Conservation (phyloP, 35 echinoderm and acorn worm genomes). For the Stichopus chloronotus region DNA sequence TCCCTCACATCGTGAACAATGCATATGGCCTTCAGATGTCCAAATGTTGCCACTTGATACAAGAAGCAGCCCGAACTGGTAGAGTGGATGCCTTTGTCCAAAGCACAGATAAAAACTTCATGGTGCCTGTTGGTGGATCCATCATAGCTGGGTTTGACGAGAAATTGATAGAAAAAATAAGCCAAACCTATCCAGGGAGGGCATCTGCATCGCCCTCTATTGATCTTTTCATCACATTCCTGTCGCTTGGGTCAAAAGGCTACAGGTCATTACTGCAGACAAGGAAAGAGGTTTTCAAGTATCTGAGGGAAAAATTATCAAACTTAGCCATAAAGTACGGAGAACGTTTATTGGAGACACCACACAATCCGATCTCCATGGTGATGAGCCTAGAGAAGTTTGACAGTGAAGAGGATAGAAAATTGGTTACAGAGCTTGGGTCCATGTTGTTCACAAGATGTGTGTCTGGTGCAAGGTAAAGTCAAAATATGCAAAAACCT, state of each 20-base stretch:
- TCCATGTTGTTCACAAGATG: constrained; percentile 96
- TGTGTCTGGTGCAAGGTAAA: constrained; percentile 95
- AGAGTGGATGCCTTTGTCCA: constrained; percentile 95
- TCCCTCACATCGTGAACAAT: constrained; percentile 94
- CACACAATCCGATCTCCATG: constrained; percentile 98
- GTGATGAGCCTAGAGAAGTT: constrained; percentile 77
- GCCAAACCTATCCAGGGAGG: constrained; percentile 87
- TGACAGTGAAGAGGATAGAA: constrained; percentile 60
- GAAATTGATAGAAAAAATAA: constrained; percentile 80
- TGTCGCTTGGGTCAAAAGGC: constrained; percentile 86
- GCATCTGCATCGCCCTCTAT: constrained; percentile 89
- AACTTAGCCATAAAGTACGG: constrained; percentile 74
- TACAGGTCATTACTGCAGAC: constrained; percentile 78
- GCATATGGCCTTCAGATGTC: constrained; percentile 97
- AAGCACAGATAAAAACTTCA: constrained; percentile 97
- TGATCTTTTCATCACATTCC: constrained; percentile 89
- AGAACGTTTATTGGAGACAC: constrained; percentile 75
- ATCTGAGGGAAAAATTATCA: constrained; percentile 66
- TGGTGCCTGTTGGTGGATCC: constrained; percentile 85
- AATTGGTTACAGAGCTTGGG: constrained; percentile 87
- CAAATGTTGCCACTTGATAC: constrained; percentile 93
- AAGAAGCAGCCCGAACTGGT: constrained; percentile 80
- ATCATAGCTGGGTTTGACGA: constrained; percentile 90
- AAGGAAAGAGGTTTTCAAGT: constrained; percentile 78
- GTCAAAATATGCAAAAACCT: neutral